These are phyloP conservation scores for Larimichthys polyactis DNA, from an alignment of 2,113 vertebrate species.

Conservation along the genomic window DNA sequence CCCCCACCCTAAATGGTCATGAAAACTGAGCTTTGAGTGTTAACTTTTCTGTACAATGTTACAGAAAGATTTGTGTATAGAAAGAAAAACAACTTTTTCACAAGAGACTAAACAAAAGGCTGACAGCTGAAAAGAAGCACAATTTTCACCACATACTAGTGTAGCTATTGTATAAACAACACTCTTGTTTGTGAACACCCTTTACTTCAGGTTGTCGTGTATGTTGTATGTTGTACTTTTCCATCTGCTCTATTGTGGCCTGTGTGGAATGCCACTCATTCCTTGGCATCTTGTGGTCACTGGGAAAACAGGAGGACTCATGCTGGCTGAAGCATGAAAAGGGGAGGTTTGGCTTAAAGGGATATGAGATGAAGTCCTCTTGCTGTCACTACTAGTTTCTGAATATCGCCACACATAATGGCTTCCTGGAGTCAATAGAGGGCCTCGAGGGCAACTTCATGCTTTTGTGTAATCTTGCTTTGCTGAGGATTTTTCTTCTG, in stretches of 20 bases:
- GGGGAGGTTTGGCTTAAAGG: conserved; percentile 17
- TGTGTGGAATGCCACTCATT: conserved; percentile 54
- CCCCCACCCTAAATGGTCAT: too few relatives aligned
- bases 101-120: neutral
- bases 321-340: conserved; percentile 62
- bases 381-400: conserved; percentile 5
- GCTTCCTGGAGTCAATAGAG: neutral
- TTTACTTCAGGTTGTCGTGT: neutral
- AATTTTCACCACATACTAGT: neutral
- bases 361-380: conserved; percentile 30
- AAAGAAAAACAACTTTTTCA: neutral
- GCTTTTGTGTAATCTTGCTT: conserved; percentile 19
- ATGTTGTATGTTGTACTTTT: conserved; percentile 50
- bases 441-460: conserved; percentile 13
- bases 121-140: neutral
- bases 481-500: conserved; percentile 19
- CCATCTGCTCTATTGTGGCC: conserved; percentile 36
- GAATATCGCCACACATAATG: neutral
- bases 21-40: neutral
- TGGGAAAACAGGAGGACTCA: conserved; percentile 53
- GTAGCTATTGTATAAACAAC: neutral
- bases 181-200: neutral
- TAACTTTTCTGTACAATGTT: neutral
- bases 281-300: conserved; percentile 46
- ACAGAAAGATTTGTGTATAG: neutral